Base-by-base conservation (phyloP, 1,140 invertebrate genomes). In the Penaeus chinensis region DNA sequence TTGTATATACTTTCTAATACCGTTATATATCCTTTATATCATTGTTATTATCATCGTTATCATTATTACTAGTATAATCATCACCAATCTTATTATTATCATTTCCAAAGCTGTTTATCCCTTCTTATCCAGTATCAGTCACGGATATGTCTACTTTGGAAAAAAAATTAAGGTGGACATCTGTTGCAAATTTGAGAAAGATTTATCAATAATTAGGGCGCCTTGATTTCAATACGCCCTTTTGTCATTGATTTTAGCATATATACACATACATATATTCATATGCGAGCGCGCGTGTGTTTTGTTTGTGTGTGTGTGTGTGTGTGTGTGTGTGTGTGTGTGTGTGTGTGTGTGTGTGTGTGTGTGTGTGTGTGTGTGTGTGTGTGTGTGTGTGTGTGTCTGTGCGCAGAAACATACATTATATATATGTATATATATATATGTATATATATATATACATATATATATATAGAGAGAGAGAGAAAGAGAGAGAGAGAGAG, bases 241-340 rank as follows among this genome's bases (percentile, higher is more conserved):
- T 32, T 47, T 79, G 13, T 32, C 0, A 79, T 19, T 42, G 5
- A 54, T 0, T 47, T 74, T 7, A 74, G 27, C 27, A 78, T 78
- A 78, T 79, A 79, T 79, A 79, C 32, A 42, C n/a, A 79, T 79
- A 54, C 32, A 79, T 79, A 79, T 13, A 54, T 54, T 13, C 16
- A 54, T 54, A 54, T 54, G 16, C 10, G 16, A 0, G 16, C 2
- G 16, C 16, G 16, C 10, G 16, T 54, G 16, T 13, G 16, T 54
- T 13, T 54, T 54, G 16, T 16, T 2, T 54, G 16, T 54, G 16
- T 54, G 16, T 54, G 16, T 54, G 54, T 54, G 54, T 54, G 54
- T 54, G 54, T 54, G 54, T 54, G 11, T 54, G 11, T 54, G 11
- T 54, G 11, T 54, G 11, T 54, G 8, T 54, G 11, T 54, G 11